These are phyloP conservation scores for Nudaria mundana DNA, from an alignment of 2,888 invertebrate species.

Conservation along the genomic window DNA sequence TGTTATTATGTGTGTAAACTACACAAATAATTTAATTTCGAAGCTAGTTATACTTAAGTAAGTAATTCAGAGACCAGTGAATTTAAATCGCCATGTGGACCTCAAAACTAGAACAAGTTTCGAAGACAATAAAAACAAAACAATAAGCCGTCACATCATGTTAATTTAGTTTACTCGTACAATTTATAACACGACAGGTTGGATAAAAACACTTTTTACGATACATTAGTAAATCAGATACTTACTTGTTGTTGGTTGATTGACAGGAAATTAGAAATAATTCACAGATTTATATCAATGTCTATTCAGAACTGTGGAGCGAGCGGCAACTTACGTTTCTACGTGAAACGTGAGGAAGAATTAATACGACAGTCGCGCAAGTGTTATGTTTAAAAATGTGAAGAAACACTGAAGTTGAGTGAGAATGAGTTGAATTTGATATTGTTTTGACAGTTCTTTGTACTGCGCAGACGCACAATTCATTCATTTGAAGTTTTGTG, in stretches of 20 bases:
- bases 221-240: slow-evolving; percentile 6
- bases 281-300: slow-evolving; percentile 15
- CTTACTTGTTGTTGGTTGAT: slow-evolving; percentile 22
- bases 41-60: too few species aligned
- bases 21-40: too few species aligned
- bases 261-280: slow-evolving; percentile 11
- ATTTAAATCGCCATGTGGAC: slow-evolving; percentile 30
- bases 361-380: too few species aligned
- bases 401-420: neutral
- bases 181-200: slow-evolving; percentile 12
- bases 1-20: too few species aligned
- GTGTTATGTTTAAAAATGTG: too few species aligned
- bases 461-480: slow-evolving; percentile 11
- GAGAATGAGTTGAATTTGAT: neutral
- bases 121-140: slow-evolving; percentile 15
- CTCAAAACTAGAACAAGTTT: slow-evolving; percentile 19
- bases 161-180: slow-evolving; percentile 20
- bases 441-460: neutral
- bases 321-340: slow-evolving; percentile 35
- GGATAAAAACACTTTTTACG: slow-evolving; percentile 10
- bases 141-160: slow-evolving; percentile 5
- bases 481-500: slow-evolving; percentile 32
- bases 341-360: slow-evolving; percentile 18
- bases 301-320: slow-evolving; percentile 32
- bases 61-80: too few species aligned